Percentiles rank a stretch among this genome's conserved stretches.
Evolutionary conservation across 2,113 vertebrate species (phyloP).

Genomic region (Reinhardtius hippoglossoides): DNA sequence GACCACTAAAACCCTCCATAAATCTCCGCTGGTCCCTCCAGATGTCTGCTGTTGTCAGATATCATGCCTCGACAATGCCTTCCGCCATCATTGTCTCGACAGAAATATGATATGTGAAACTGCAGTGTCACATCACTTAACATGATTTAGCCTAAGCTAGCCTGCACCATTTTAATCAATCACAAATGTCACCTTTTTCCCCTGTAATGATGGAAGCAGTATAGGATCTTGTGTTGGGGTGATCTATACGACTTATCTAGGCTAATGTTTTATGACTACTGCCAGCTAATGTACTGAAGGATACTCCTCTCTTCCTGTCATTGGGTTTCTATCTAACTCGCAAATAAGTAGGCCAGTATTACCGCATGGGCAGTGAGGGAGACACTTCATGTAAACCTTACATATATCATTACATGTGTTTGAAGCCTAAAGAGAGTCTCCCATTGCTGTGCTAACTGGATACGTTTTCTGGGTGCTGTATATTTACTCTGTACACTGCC

Average conservation of each 20-base stretch:
- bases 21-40: constrained; percentile 86
- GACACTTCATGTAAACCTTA: constrained; percentile 5
- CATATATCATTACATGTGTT: constrained; percentile 1
- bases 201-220: constrained; percentile 92
- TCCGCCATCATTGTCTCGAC: constrained; percentile 95
- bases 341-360: constrained; percentile 82
- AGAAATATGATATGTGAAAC: constrained; percentile 98
- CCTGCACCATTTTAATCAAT: constrained; percentile 97
- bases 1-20: constrained; percentile 93
- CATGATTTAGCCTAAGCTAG: constrained; percentile 94
- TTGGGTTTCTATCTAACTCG: constrained; percentile 85
- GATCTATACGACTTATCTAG: constrained; percentile 91
- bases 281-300: constrained; percentile 80
- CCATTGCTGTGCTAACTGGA: neutral
- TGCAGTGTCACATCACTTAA: constrained; percentile 97
- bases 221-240: constrained; percentile 88
- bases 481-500: neutral
- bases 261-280: constrained; percentile 88
- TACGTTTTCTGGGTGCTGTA: neutral
- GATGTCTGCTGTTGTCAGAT: constrained; percentile 93
- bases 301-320: constrained; percentile 79
- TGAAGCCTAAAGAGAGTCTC: constrained; percentile 20
- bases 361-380: constrained; percentile 54
- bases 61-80: constrained; percentile 93
- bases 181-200: constrained; percentile 90